Percentiles rank a stretch among this genome's conserved stretches.
phyloP scores from a whole-genome alignment of 2,113 vertebrate genomes.

The Tychaedon coryphoeus region DNA sequence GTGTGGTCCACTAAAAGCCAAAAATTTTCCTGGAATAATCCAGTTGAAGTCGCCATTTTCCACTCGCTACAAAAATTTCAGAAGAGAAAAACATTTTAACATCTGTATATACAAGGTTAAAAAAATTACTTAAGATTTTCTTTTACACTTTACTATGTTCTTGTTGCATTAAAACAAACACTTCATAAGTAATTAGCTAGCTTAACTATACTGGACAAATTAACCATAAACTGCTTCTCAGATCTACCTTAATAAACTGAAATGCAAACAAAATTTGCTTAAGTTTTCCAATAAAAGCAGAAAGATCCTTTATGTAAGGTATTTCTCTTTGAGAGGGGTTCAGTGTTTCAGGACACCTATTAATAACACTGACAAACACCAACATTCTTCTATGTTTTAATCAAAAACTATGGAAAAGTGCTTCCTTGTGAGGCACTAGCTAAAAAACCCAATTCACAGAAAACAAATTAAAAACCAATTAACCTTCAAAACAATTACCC shows the following conservation, averaged over 20 bases:
- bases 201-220: background rate
- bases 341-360: background rate
- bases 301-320: background rate
- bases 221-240: background rate
- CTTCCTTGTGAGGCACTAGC: background rate
- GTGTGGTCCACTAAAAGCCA: constrained; percentile 97
- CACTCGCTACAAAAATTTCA: constrained; percentile 81
- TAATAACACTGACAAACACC: background rate
- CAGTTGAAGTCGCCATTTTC: constrained; percentile 99
- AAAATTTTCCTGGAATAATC: constrained; percentile 92
- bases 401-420: background rate
- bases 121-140: background rate
- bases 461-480: constrained; percentile 13
- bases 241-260: background rate
- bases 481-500: background rate
- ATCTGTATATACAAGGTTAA: background rate
- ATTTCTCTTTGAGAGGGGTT: background rate
- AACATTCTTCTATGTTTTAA: background rate
- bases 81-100: constrained; percentile 37
- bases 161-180: background rate
- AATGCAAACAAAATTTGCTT: background rate
- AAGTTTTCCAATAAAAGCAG: background rate
- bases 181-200: background rate
- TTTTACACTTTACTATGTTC: background rate
- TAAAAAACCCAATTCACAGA: background rate